Evolutionary conservation across 2,113 vertebrate genomes (phyloP).

Genomic region (Mus musculus): DNA sequence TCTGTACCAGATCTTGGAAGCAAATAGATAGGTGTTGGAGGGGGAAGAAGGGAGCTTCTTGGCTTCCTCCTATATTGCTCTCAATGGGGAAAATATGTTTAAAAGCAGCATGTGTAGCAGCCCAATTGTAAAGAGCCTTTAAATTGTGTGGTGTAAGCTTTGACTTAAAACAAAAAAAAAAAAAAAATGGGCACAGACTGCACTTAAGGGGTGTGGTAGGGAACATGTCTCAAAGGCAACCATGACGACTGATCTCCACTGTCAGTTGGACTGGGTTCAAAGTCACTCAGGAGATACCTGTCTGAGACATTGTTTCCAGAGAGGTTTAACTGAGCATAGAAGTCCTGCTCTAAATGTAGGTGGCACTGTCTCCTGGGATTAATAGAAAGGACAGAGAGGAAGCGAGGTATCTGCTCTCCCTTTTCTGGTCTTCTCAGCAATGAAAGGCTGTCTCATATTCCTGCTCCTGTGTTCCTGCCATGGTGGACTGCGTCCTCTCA

Average conservation of each 20-base stretch:
- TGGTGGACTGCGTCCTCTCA: neutral
- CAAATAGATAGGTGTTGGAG: neutral
- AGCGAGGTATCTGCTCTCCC: neutral
- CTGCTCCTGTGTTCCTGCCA: too few relatives aligned
- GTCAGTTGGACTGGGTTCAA: neutral
- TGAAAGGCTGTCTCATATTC: neutral
- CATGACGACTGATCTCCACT: neutral
- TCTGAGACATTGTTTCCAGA: neutral
- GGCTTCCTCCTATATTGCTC: neutral
- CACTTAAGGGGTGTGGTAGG: neutral
- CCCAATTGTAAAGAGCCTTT: neutral
- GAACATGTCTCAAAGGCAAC: neutral
- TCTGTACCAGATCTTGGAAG: neutral
- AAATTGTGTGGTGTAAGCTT: neutral
- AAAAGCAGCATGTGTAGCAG: neutral
- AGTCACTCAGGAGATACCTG: neutral
- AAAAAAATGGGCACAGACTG: neutral
- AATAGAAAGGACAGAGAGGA: neutral
- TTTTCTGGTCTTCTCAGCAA: neutral
- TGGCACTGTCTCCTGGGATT: neutral
- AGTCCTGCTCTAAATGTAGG: neutral
- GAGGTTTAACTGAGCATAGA: neutral
- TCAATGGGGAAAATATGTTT: constrained; percentile 5
- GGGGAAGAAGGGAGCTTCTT: neutral
- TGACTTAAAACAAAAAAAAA: too few relatives aligned